Base-by-base conservation (phyloP, 37 sponge, comb jelly and placozoan genomes). In the Ephydatia muelleri region DNA sequence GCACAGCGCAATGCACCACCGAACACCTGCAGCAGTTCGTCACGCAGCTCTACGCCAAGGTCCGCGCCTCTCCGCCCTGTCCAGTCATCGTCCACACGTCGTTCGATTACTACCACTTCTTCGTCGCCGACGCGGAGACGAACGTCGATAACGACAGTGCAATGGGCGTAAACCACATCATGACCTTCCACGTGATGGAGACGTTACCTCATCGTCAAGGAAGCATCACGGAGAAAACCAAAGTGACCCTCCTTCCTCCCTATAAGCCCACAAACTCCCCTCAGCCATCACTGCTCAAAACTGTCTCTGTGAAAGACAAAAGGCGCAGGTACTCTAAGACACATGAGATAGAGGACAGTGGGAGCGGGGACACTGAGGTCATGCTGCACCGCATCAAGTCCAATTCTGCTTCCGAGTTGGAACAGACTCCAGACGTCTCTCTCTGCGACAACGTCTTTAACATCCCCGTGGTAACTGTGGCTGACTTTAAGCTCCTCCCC, bases 141-240 rank as follows among this genome's bases (percentile, higher is more conserved):
- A 57, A 57, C 16, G 6, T 57, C 19, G 57, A 57, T 21, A 14
- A 16, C 57, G 9, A 14, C 1, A 11, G 9, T 21, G 21, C 8
- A 0, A 72, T 35, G 33, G 8, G 33, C 14, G 16, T 35, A 16
- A 72, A 12, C 21, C 77, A 43, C 43, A 47, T 39, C 2, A 30
- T 75, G n/a, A 75, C 65, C 4, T 84, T 91, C 49, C 28, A 35
- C 0, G 83, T 92, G 11, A 23, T 88, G 31, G 82, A 80, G 28
- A 25, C 80, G 0, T 19, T 40, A 28, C 93, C 93, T 1, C 38
- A 82, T 0, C 67, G 82, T 9, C 93, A 92, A 33, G 93, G 93
- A 6, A n/a, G 26, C 23, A 68, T 92, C 23, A 88, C 82, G 27
- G 36, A 30, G 22, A 68, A 85, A 5, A 92, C 93, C 3, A 39